Conservation (phyloP, 2,888 invertebrate species). For the Rhogogaster chlorosoma region DNA sequence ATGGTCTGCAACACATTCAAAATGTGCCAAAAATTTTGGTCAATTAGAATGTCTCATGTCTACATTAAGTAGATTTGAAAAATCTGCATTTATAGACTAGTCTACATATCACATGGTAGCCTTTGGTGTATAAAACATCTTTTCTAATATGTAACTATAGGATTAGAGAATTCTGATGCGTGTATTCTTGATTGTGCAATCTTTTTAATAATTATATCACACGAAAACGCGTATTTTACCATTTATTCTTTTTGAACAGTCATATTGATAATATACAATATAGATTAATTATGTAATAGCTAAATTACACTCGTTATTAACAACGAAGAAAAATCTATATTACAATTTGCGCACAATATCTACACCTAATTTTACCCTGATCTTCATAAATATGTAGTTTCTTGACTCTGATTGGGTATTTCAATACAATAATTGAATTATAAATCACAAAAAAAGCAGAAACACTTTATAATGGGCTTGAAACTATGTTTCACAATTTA, state of each 20-base stretch:
- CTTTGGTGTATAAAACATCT: constrained; percentile 48
- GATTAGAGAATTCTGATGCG: neutral
- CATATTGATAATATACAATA: neutral
- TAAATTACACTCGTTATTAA: neutral
- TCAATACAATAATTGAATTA: constrained; percentile 1
- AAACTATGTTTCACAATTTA: neutral
- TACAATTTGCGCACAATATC: constrained; percentile 10
- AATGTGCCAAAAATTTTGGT: constrained; percentile 71
- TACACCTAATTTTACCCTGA: neutral
- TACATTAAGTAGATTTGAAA: constrained; percentile 49
- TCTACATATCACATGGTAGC: constrained; percentile 51
- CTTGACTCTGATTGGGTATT: neutral
- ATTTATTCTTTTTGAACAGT: neutral
- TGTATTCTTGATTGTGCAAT: constrained; percentile 52
- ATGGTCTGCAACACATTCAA: constrained; percentile 76
- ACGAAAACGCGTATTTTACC: neutral
- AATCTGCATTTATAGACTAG: constrained; percentile 43
- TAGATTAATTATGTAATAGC: neutral
- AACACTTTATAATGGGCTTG: neutral
- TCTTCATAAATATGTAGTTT: neutral
- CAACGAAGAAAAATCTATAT: neutral
- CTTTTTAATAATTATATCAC: neutral
- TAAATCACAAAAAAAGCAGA: neutral
- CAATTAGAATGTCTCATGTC: constrained; percentile 60
- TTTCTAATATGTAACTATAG: constrained; percentile 25